A percentile compares a stretch with the other conserved stretches of the same genome.
Conservation (phyloP, 1,140 invertebrate genomes). For the Drosophila navojoa region DNA sequence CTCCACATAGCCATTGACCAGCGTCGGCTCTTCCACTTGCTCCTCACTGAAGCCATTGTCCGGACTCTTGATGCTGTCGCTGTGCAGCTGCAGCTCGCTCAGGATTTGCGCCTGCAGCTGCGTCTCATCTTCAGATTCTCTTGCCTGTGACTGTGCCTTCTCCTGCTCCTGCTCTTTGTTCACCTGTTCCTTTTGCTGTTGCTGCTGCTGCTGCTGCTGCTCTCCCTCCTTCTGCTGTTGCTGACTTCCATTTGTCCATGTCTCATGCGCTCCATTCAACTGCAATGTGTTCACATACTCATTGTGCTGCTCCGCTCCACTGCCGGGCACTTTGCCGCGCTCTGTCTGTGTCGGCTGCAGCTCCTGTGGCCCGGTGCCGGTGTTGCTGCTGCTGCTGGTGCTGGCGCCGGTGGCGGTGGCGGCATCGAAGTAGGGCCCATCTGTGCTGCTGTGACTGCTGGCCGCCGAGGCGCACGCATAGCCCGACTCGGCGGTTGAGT, state of each 20-base stretch:
- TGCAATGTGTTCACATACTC: slow-evolving; percentile 47
- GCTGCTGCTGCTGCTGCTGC: background rate
- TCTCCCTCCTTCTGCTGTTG: slow-evolving; percentile 5
- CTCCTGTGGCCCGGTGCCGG: slow-evolving; percentile 27
- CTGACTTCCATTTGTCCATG: slow-evolving; percentile 45
- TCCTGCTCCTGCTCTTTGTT: too few relatives aligned
- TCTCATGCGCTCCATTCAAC: slow-evolving; percentile 50
- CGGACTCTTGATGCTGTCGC: slow-evolving; percentile 36
- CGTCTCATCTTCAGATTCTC: slow-evolving; percentile 42
- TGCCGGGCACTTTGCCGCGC: slow-evolving; percentile 29
- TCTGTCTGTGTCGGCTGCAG: slow-evolving; percentile 41
- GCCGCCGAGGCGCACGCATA: slow-evolving; percentile 84
- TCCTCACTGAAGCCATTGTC: slow-evolving; percentile 4
- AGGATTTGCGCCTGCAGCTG: slow-evolving; percentile 69
- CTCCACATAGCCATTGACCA: slow-evolving; percentile 50
- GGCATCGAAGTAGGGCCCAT: slow-evolving; percentile 85
- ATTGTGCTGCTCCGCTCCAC: slow-evolving; percentile 36
- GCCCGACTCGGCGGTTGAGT: slow-evolving; percentile 85
- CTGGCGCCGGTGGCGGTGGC: slow-evolving; percentile 15
- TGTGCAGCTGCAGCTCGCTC: slow-evolving; percentile 69
- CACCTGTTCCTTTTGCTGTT: background rate
- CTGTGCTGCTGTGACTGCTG: slow-evolving; percentile 82
- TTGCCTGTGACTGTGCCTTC: background rate
- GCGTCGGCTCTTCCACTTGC: slow-evolving; percentile 18
- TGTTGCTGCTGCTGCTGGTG: slow-evolving; percentile 42